phyloP scores from a whole-genome alignment of 2,888 invertebrate genomes.

The Orchesella flavescens region DNA sequence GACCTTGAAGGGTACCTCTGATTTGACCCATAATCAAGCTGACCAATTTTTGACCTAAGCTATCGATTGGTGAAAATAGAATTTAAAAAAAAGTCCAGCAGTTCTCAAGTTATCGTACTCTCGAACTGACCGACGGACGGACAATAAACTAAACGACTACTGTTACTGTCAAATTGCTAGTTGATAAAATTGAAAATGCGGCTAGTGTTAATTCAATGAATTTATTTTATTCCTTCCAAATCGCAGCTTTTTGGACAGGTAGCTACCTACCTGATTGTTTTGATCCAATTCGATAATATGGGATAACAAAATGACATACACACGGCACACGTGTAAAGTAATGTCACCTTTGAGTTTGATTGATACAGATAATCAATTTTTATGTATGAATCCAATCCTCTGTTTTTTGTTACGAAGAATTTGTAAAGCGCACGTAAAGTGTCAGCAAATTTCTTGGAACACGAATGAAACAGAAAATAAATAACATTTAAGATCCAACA shows the following conservation, averaged over 20 bases:
- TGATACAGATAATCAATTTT: neutral
- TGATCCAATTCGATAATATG: conserved; percentile 53
- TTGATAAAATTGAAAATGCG: too few relatives aligned
- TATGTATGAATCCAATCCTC: neutral
- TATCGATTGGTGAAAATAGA: too few relatives aligned
- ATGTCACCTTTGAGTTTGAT: neutral
- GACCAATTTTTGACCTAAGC: too few relatives aligned
- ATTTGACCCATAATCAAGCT: too few relatives aligned
- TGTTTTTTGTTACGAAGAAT: neutral
- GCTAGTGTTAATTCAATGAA: too few relatives aligned
- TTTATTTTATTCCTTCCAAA: neutral
- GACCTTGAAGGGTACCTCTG: too few relatives aligned
- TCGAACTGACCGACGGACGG: too few relatives aligned
- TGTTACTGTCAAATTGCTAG: too few relatives aligned
- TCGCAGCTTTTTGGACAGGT: conserved; percentile 52
- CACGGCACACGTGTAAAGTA: neutral
- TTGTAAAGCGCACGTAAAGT: neutral
- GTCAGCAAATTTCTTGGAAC: neutral
- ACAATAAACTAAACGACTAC: too few relatives aligned
- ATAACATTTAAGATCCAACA: neutral
- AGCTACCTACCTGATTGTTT: conserved; percentile 51
- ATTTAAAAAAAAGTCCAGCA: too few relatives aligned
- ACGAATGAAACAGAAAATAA: neutral
- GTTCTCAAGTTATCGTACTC: too few relatives aligned
- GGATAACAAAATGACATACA: neutral